phyloP scores from a whole-genome alignment of 2,888 invertebrate genomes.

The Tetragonisca angustula region DNA sequence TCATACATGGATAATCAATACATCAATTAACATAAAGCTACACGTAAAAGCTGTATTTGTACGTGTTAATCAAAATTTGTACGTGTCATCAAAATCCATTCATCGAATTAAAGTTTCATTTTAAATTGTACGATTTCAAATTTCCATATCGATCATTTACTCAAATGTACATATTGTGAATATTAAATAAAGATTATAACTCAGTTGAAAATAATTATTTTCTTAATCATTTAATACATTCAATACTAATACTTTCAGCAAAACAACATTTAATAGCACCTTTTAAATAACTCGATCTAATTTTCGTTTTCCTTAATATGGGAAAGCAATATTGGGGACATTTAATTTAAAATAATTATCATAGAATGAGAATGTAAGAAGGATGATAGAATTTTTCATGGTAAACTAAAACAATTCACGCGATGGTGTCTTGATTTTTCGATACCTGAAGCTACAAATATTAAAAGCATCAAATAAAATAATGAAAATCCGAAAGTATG shows the following conservation, averaged over 20 bases:
- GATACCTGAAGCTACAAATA: conserved; percentile 21
- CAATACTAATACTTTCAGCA: background rate
- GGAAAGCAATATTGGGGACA: conserved; percentile 26
- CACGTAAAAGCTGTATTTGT: background rate
- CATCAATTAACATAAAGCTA: background rate
- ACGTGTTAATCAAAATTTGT: background rate
- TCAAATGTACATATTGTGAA: conserved; percentile 59
- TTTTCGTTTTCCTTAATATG: conserved; percentile 29
- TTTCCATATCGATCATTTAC: conserved; percentile 36
- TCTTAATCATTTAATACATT: background rate
- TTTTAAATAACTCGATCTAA: background rate
- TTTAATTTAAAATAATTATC: conserved; percentile 28
- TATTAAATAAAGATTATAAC: conserved; percentile 47
- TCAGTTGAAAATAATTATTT: conserved; percentile 21
- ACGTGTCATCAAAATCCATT: background rate
- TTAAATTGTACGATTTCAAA: background rate
- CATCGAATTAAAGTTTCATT: background rate
- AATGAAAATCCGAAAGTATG: background rate
- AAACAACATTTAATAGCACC: background rate
- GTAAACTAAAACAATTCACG: conserved; percentile 29
- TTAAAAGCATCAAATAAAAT: background rate
- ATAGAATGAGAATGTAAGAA: background rate
- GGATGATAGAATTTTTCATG: background rate
- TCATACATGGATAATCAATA: background rate
- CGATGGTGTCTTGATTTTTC: conserved; percentile 38